Base-by-base conservation (phyloP, 2,888 invertebrate species). In the Stenodema calcarata region DNA sequence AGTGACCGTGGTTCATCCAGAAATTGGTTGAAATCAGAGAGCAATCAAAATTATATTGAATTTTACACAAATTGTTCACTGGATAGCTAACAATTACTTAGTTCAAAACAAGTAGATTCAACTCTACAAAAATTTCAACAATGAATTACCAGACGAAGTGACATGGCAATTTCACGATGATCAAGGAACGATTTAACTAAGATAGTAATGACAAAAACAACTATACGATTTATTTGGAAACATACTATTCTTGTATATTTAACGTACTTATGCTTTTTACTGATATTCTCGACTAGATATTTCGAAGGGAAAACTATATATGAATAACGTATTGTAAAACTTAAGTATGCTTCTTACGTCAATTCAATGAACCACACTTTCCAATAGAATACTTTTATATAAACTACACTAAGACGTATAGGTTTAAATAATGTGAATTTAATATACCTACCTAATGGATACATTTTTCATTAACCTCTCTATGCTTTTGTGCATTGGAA, bases 331-430 rank as follows among this genome's bases (percentile, higher is more conserved):
- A 30, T 18, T 73, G 50, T 27, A 47, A 80, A 44, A 50, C n/a
- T 23, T 30, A 54, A 50, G 14, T 69, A 69, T 62, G 69, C 62
- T 82, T 82, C 82, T 82, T 69, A 82, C 62, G 82, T 82, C 82
- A 82, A 82, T 82, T 82, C 82, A 69, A 54, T 82, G 62, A 62
- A 82, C 82, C 82, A 82, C 42, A 35, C 54, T 82, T 70, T 30
- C 35, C 7, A 69, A 30, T 69, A 69, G 70, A 54, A 27, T 54
- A 80, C 80, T 80, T 80, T 80, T 80, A 50, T 80, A 80, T n/a
- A 73, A 62, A 41, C 14, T 73, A 73, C 30, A n/a, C 30, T 73
- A 70, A 70, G 70, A 28, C 18, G 54, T n/a, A 6, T n/a, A 62
- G 18, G 7, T 62, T 62, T 23, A 23, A 62, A 62, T 62, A 23